Base-by-base conservation (phyloP, 2,797 vertebrate species). In the Oreonectes daqikongensis region DNA sequence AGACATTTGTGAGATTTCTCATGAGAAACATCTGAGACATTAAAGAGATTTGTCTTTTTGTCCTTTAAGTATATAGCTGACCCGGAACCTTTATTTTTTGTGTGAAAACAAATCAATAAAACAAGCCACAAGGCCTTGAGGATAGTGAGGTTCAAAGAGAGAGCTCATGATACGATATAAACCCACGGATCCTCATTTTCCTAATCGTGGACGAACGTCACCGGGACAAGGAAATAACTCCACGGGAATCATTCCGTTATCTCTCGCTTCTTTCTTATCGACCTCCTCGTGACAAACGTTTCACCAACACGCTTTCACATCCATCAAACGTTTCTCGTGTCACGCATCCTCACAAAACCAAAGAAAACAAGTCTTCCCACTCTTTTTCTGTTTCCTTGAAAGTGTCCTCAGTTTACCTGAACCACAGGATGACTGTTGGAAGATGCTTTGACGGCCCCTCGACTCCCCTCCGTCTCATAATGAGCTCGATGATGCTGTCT, bases 401-500 rank as follows among this genome's bases (percentile, higher is more conserved):
- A 57, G 26, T 26, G 17, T 52, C 5, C 24, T 52, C 4, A 28
- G 30, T 84, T 38, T 92, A 98, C 97, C 97, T 98, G 96, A 69
- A 98, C 90, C 4, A 97, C 93, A 0, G 97, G 97, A 83, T 99
- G 96, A 8, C 96, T 94, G 68, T 95, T 96, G 0, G 92, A 93
- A 0, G 93, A 91, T 0, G 96, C 95, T 84, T 98, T 99, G 65
- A 99, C 96, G 0, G 97, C 96, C 1, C 97, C 97, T 0, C 97
- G 91, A 83, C 97, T 99, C 48, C 97, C 97, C 88, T 99, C 97
- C 0, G 97, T 99, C 92, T 99, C 97, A 3, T 99, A 98, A 83
- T 98, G 97, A 0, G 97, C 97, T 26, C 97, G 93, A 88, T 99
- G 97, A 73, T 98, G 95, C 0, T 95, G 94, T 82, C 93, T 95